phyloP scores from a whole-genome alignment of 2,888 invertebrate species.

The Epirrita christyi region DNA sequence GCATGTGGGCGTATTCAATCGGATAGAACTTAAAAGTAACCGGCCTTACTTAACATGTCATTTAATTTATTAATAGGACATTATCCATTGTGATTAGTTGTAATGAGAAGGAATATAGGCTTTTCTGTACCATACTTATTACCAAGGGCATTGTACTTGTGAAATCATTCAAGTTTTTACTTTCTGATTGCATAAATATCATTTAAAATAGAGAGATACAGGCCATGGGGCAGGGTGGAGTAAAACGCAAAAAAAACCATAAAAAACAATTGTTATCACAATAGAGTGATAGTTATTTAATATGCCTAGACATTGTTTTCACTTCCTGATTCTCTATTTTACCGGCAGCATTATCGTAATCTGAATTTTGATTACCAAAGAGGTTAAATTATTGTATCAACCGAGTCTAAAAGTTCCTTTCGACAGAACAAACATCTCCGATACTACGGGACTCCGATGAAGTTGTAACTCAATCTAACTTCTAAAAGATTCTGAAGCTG shows the following conservation, averaged over 20 bases:
- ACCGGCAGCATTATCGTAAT: not conserved
- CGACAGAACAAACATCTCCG: constrained; percentile 24
- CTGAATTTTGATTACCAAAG: not conserved
- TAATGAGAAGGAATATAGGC: not conserved
- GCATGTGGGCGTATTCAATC: constrained; percentile 48
- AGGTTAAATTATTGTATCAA: constrained; percentile 4
- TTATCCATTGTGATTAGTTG: not conserved
- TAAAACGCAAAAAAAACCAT: not conserved
- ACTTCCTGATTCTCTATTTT: not conserved
- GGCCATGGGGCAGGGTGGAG: too few species aligned
- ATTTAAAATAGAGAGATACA: too few species aligned
- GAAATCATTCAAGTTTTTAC: too few species aligned
- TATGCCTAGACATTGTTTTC: not conserved
- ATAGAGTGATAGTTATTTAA: not conserved
- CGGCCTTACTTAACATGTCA: constrained; percentile 10
- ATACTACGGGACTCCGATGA: constrained; percentile 43
- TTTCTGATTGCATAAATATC: too few species aligned
- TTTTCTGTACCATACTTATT: too few species aligned
- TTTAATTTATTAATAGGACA: constrained; percentile 15
- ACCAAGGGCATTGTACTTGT: too few species aligned
- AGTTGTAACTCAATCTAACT: constrained; percentile 67
- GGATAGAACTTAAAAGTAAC: constrained; percentile 32
- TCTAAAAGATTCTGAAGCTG: constrained; percentile 60
- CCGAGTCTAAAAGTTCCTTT: constrained; percentile 15
- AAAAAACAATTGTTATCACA: not conserved